Conservation (phyloP, 2,797 vertebrate genomes). For the Pantherophis vulpinus region DNA sequence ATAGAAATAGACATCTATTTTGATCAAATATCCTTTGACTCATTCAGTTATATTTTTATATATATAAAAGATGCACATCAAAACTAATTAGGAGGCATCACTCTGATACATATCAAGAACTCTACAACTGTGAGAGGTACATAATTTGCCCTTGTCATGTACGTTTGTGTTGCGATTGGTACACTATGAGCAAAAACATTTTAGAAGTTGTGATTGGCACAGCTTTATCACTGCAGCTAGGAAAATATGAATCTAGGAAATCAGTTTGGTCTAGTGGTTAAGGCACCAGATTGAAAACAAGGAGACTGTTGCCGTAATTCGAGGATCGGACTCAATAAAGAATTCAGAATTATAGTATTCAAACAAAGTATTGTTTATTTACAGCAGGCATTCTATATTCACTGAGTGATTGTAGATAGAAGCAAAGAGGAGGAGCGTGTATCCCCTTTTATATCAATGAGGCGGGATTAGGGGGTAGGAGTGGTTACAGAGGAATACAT, state of each 20-base stretch:
- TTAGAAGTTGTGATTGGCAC: not conserved
- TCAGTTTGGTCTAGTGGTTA: not conserved
- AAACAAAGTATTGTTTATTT: too few relatives aligned
- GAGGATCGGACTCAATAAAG: too few relatives aligned
- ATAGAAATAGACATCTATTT: not conserved
- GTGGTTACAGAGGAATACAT: too few relatives aligned
- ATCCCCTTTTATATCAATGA: too few relatives aligned
- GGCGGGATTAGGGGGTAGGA: too few relatives aligned
- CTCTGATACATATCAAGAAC: slow-evolving; percentile 9
- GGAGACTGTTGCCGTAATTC: too few relatives aligned
- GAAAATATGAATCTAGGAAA: not conserved
- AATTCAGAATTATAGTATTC: too few relatives aligned
- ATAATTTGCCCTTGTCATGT: not conserved
- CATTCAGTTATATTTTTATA: not conserved
- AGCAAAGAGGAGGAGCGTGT: too few relatives aligned
- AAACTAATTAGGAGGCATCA: slow-evolving; percentile 17
- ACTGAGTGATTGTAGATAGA: too few relatives aligned
- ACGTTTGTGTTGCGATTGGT: not conserved
- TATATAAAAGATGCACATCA: not conserved
- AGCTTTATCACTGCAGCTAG: not conserved
- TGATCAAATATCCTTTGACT: not conserved
- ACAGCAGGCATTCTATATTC: too few relatives aligned
- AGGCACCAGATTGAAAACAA: not conserved
- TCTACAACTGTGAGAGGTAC: not conserved
- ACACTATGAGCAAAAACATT: not conserved